Evolutionary conservation across 2,888 invertebrate species (phyloP).

Genomic region (Noctua janthe): DNA sequence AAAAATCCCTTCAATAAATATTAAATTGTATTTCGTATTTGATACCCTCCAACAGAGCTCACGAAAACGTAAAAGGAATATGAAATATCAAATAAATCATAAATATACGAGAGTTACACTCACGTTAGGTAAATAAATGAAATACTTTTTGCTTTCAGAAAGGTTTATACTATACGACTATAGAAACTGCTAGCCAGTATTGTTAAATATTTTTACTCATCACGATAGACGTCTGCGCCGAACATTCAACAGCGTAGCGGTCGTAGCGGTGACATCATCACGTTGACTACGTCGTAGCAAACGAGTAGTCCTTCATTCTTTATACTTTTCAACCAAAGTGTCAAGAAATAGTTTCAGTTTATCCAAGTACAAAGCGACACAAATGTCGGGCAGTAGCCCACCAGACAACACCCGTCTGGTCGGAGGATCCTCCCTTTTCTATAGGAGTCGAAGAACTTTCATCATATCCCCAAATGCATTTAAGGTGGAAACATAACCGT

Average conservation of each 20-base stretch:
- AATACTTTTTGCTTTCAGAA: neutral
- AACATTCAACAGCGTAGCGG: neutral
- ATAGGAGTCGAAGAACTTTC: too few species aligned
- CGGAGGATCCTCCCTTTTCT: too few species aligned
- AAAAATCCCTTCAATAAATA: neutral
- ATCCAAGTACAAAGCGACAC: too few species aligned
- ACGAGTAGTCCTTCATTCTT: neutral
- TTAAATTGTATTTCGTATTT: neutral
- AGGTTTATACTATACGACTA: neutral
- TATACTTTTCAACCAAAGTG: too few species aligned
- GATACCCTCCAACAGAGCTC: too few species aligned
- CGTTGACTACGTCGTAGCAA: constrained; percentile 14
- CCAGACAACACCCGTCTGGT: too few species aligned
- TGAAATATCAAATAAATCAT: constrained; percentile 1
- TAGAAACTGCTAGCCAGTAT: neutral
- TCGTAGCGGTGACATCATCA: neutral
- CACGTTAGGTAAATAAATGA: neutral
- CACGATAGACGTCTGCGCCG: neutral
- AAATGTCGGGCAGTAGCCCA: too few species aligned
- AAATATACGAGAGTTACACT: neutral
- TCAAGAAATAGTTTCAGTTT: too few species aligned
- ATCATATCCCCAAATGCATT: too few species aligned
- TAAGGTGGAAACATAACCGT: too few species aligned
- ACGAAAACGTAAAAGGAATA: neutral
- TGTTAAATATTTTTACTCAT: neutral